Conservation (phyloP, 35 echinoderm and acorn worm species). For the Heliocidaris erythrogramma region DNA sequence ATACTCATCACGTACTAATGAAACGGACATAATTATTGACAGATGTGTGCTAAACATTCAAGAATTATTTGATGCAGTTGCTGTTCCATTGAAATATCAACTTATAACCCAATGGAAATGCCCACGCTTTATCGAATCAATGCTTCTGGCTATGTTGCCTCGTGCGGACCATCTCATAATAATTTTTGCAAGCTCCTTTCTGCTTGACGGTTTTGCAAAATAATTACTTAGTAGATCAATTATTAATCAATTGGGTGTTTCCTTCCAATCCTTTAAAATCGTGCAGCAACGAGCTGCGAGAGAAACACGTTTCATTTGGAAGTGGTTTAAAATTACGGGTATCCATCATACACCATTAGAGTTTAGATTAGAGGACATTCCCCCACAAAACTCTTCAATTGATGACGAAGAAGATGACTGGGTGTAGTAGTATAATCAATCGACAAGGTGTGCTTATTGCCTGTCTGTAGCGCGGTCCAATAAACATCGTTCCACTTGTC, state of each 20-base stretch:
- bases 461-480: slow-evolving; percentile 11
- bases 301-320: too few species aligned
- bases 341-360: too few species aligned
- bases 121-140: neutral
- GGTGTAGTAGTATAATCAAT: neutral
- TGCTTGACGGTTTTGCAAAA: too few species aligned
- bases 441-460: slow-evolving; percentile 8
- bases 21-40: neutral
- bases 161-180: too few species aligned
- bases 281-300: too few species aligned
- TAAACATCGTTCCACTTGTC: slow-evolving; percentile 21
- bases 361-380: too few species aligned
- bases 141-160: too few species aligned
- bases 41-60: neutral
- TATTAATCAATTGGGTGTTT: too few species aligned
- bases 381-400: neutral
- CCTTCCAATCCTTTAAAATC: too few species aligned
- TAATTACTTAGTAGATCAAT: too few species aligned
- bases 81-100: neutral
- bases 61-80: neutral
- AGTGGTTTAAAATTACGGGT: too few species aligned
- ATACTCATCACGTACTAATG: neutral
- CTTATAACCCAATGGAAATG: neutral
- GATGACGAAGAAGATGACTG: neutral
- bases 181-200: too few species aligned